Evolutionary conservation across 2,888 invertebrate species (phyloP).

Genomic region (Cerceris rybyensis): DNA sequence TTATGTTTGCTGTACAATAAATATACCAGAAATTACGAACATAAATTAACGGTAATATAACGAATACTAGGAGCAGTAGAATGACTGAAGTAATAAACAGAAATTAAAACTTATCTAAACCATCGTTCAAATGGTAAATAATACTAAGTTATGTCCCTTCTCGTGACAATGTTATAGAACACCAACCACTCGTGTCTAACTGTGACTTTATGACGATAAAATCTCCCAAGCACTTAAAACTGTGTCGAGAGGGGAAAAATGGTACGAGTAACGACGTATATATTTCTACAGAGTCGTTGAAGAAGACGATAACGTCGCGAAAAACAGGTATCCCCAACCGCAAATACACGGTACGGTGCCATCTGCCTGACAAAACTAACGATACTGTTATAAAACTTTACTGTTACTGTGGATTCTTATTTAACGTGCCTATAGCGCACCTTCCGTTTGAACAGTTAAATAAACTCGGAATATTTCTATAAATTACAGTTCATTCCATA

Average conservation of each 20-base stretch:
- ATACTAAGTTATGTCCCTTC: too few species aligned
- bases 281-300: neutral
- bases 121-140: too few species aligned
- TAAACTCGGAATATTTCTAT: too few species aligned
- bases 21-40: too few species aligned
- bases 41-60: too few species aligned
- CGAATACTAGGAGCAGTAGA: too few species aligned
- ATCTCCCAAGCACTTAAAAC: neutral
- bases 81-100: too few species aligned
- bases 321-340: constrained; percentile 13
- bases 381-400: neutral
- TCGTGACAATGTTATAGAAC: too few species aligned
- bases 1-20: too few species aligned
- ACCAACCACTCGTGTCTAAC: neutral
- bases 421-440: neutral
- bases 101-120: too few species aligned
- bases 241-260: neutral
- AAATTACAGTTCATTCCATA: too few species aligned
- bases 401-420: neutral
- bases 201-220: neutral
- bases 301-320: constrained; percentile 13
- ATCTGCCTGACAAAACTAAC: neutral
- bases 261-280: neutral
- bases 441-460: neutral
- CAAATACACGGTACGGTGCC: neutral